Evolutionary conservation across 2,888 invertebrate species (phyloP), one percentile per base, ranked within the genome.

Genomic region (Lissocephala sabroskyi): DNA sequence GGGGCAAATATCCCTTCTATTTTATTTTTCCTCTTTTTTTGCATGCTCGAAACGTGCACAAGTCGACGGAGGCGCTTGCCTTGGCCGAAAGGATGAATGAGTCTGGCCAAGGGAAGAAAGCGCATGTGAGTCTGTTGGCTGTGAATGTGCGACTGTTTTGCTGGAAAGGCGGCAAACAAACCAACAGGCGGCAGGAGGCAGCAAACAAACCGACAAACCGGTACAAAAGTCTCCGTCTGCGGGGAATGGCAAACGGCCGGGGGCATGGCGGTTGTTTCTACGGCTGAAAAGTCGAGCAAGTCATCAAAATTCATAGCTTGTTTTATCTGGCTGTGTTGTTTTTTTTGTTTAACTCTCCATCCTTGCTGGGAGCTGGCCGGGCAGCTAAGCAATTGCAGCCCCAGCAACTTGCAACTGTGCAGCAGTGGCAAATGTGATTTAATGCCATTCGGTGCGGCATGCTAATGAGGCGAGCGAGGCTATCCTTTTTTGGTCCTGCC

Each of bases 381-480:
- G n/a, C n/a, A n/a, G 14, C 26, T 13, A 13, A 18, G 52, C 54
- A 36, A 47, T 52, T 41, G 53, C 54, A 41, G 43, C 41, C 3
- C 23, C 23, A 47, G 45, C 49, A 40, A 45, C 28, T 45, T 56
- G 56, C 57, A 57, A 49, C 54, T 14, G 10, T 67, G 40, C 41
- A 41, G 33, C 23, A 70, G 58, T 55, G 59, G 60, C 62, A 68
- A 65, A 73, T 76, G 68, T 76, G 71, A 71, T 71, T 71, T 71
- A 71, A 73, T 73, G 62, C 60, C 74, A 56, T 58, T 65, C 48
- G 73, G 71, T 59, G 68, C 61, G 52, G 71, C 71, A 71, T 71
- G 76, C 73, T 71, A 76, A 71, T 76, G 71, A 76, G 62, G 53
- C 54, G 14, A 41, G 13, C 16, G 6, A 26, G 14, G 10, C 28